These are phyloP conservation scores for Peromyscus eremicus DNA, from an alignment of 2,797 vertebrate genomes.

Conservation along the genomic window DNA sequence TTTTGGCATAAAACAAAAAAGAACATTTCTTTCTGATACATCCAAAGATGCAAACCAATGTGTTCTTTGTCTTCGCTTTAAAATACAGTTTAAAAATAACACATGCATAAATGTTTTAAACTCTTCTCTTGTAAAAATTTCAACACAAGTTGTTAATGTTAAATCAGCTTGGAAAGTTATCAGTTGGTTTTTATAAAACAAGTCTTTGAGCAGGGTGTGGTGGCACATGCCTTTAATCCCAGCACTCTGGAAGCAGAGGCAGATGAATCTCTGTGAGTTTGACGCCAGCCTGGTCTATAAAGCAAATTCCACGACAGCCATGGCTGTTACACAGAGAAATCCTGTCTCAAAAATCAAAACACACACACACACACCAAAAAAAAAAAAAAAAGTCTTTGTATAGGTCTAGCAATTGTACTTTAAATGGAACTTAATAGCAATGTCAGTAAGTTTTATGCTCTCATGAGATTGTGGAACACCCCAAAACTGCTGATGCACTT, in stretches of 20 bases:
- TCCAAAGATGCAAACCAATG: neutral
- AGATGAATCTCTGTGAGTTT: too few species aligned
- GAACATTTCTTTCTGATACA: neutral
- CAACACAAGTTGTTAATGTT: conserved; percentile 35
- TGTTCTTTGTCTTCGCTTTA: neutral
- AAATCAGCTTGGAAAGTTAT: conserved; percentile 56
- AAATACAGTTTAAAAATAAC: conserved; percentile 44
- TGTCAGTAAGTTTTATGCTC: neutral
- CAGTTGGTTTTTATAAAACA: conserved; percentile 48
- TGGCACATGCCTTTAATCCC: too few species aligned
- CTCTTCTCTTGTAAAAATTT: conserved; percentile 38
- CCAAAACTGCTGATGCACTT: accelerated
- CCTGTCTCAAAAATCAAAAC: too few species aligned
- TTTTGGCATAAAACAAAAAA: neutral
- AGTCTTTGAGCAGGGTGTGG: neutral
- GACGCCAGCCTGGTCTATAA: too few species aligned
- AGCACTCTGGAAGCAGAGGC: too few species aligned
- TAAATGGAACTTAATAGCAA: neutral
- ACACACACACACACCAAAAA: too few species aligned
- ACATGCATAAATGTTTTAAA: neutral
- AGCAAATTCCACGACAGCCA: too few species aligned
- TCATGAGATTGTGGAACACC: accelerated
- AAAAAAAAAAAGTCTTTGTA: conserved; percentile 29
- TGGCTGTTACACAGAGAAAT: too few species aligned
- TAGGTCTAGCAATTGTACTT: conserved; percentile 26